A percentile compares a stretch with the other conserved stretches of the same genome.
phyloP scores from a whole-genome alignment of 2,797 vertebrate species.

The Austrolebias charrua region DNA sequence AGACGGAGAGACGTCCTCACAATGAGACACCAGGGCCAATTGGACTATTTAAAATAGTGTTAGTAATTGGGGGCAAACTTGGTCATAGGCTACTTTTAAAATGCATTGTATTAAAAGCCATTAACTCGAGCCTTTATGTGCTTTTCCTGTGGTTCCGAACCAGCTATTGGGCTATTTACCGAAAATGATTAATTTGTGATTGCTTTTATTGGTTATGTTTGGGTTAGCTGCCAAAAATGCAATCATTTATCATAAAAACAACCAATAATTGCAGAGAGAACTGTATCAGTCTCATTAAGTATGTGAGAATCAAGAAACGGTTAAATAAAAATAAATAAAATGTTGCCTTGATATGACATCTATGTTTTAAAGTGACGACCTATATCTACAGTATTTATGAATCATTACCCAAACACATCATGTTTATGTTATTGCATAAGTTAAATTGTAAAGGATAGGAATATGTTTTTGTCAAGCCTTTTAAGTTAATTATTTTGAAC shows the following conservation, averaged over 20 bases:
- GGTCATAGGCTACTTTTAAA: conserved; percentile 64
- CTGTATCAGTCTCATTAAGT: not conserved
- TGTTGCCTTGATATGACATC: not conserved
- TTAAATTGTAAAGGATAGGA: no score
- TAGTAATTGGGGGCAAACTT: conserved; percentile 65
- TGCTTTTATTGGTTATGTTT: conserved; percentile 32
- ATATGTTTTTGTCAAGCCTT: no score
- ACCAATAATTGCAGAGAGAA: conserved; percentile 4
- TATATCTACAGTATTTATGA: conserved; percentile 8
- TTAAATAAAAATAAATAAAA: not conserved
- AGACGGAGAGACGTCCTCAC: conserved; percentile 34
- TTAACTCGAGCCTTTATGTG: conserved; percentile 45
- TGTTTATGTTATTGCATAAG: no score
- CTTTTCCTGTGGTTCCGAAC: conserved; percentile 27
- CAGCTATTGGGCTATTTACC: conserved; percentile 47
- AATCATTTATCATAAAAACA: conserved; percentile 27
- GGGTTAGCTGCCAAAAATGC: conserved; percentile 32
- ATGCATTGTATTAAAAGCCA: conserved; percentile 61
- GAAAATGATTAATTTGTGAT: conserved; percentile 44
- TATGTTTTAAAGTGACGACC: not conserved
- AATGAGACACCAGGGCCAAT: conserved; percentile 43
- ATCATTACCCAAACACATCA: conserved; percentile 3
- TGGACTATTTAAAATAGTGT: conserved; percentile 67
- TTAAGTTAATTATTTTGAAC: no score
- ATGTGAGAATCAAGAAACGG: not conserved